Base-by-base conservation (phyloP, 2,888 invertebrate genomes). In the Liodrosophila aerea region DNA sequence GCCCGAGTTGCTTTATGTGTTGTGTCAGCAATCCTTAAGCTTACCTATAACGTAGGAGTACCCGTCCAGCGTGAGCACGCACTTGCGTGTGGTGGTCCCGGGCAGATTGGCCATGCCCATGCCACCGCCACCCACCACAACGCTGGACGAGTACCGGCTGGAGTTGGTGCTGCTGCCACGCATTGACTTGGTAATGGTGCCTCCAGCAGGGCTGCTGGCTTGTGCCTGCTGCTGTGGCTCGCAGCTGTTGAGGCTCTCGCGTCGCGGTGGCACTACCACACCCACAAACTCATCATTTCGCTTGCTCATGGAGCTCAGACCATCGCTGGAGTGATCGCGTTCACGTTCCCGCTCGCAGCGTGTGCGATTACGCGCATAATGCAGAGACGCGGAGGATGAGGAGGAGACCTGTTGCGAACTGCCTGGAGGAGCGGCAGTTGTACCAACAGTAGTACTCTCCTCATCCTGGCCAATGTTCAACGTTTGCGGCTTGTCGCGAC, bases 11-110 rank as follows among this genome's bases (percentile, higher is more conserved):
- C 27, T 49, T 47, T 54, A 47, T 36, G 36, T 15, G 30, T 7
- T 36, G 36, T 31, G 54, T 52, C 53, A 45, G 40, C 39, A 29
- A 29, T 27, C 40, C 34, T 5, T 11, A 15, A 36, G 30, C 94
- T 93, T 91, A 96, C 96, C 96, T 91, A 96, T 96, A 82, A 96
- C 95, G 91, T 96, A 96, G 69, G 94, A 95, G 91, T 95, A 96
- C 84, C 96, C 96, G 89, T 96, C 96, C 75, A 96, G 92, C 41
- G 95, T 95, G 72, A 96, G 93, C 67, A 96, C 94, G 91, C 96
- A 96, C 91, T 94, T 94, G 87, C 94, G 92, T 16, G 94, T 92
- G 62, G 93, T 93, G 81, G 92, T 91, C 66, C 92, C 92, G 53
- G 72, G 47, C 27, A 76, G 61, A 16, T 60, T 62, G 63, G 57